These are phyloP conservation scores for Drosophila cardini DNA, from an alignment of 1,140 invertebrate genomes.

Conservation along the genomic window DNA sequence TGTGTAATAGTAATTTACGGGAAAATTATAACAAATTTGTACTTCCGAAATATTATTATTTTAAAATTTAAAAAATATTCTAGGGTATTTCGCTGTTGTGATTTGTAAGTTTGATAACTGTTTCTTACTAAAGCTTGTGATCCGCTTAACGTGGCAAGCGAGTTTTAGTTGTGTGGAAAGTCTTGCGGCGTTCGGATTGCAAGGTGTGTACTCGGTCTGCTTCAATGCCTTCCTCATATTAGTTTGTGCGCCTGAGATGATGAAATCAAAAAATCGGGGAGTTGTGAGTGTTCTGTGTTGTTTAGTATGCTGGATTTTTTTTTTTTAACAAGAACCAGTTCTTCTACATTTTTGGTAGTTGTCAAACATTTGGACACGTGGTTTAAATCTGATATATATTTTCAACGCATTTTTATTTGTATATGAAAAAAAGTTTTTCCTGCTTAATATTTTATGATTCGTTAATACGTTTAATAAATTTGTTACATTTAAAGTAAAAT, in stretches of 20 bases:
- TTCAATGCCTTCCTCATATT: neutral
- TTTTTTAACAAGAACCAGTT: conserved; percentile 22
- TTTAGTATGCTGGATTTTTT: conserved; percentile 15
- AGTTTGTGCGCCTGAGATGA: conserved; percentile 24
- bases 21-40: no score
- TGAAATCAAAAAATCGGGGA: conserved; percentile 13
- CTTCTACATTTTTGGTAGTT: neutral
- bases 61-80: neutral
- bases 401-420: neutral
- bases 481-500: neutral
- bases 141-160: conserved; percentile 41
- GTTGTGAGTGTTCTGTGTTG: conserved; percentile 17
- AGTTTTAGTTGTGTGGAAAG: conserved; percentile 58
- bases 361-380: conserved; percentile 1
- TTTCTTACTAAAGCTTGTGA: conserved; percentile 26
- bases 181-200: conserved; percentile 47
- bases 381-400: neutral
- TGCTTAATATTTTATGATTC: neutral
- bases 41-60: no score
- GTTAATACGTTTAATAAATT: no score
- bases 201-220: neutral
- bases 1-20: no score
- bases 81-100: conserved; percentile 13
- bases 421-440: conserved; percentile 4
- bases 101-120: neutral